These are phyloP conservation scores for Etheostoma nigrum DNA, from an alignment of 2,797 vertebrate species.

Conservation along the genomic window DNA sequence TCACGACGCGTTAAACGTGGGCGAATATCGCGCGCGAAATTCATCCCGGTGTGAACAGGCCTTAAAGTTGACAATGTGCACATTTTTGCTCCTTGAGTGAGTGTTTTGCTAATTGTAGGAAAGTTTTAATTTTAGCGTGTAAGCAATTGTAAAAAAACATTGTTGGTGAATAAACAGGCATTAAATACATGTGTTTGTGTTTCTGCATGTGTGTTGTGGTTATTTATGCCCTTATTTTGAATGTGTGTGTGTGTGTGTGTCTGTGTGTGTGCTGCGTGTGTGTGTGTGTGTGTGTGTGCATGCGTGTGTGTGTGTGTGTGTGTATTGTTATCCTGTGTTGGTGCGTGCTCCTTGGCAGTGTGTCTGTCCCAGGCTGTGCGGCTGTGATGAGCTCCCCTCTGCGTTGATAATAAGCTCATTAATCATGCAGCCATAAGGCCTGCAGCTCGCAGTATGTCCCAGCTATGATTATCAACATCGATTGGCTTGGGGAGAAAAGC, in stretches of 20 bases:
- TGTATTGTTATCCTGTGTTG: constrained; percentile 20
- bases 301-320: not conserved
- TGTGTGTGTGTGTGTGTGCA: constrained; percentile 1
- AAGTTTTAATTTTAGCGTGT: no score
- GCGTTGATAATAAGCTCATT: constrained; percentile 81
- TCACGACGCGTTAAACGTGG: no score
- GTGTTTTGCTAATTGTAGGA: no score
- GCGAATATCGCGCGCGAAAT: no score
- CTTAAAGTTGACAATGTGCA: no score
- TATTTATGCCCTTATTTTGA: constrained; percentile 4
- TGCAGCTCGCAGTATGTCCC: constrained; percentile 61
- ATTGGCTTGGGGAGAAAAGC: constrained; percentile 75
- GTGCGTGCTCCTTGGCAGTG: constrained; percentile 33
- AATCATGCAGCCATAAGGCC: constrained; percentile 73
- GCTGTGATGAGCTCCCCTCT: constrained; percentile 66
- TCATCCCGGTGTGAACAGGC: no score
- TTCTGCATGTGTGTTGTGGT: constrained; percentile 1
- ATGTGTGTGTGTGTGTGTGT: not conserved
- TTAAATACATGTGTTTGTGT: constrained; percentile 19
- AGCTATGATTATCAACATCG: constrained; percentile 84
- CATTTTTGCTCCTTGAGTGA: no score
- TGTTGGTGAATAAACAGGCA: constrained; percentile 4
- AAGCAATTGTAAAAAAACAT: not conserved
- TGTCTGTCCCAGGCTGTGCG: constrained; percentile 35
- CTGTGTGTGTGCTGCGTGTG: constrained; percentile 3